Evolutionary conservation across 1,140 invertebrate genomes (phyloP).

Genomic region (Drosophila seguyi): DNA sequence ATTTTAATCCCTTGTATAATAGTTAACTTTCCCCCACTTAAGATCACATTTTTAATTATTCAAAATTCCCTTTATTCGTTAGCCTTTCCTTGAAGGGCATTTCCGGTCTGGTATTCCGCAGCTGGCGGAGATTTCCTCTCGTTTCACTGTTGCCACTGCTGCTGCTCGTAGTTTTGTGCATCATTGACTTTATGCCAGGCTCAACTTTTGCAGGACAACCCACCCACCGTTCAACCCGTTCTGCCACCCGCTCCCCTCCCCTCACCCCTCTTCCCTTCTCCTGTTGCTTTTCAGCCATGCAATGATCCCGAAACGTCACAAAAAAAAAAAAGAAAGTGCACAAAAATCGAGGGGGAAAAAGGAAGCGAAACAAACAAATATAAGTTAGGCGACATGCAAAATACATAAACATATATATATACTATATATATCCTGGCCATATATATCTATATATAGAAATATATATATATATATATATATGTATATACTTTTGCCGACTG

Average conservation of each 20-base stretch:
- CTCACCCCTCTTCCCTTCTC: background rate
- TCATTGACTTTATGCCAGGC: conserved; percentile 66
- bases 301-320: conserved; percentile 65
- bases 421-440: background rate
- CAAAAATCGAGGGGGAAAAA: conserved; percentile 17
- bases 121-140: conserved; percentile 5
- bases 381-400: conserved; percentile 62
- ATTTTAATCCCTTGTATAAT: no score
- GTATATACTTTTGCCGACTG: conserved; percentile 16
- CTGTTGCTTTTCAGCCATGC: conserved; percentile 31
- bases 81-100: background rate
- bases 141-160: conserved; percentile 33
- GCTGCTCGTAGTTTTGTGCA: conserved; percentile 58
- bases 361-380: conserved; percentile 60
- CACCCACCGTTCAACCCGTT: background rate
- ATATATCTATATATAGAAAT: background rate
- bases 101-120: background rate
- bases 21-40: background rate
- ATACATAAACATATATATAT: conserved; percentile 29
- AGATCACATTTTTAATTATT: background rate
- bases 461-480: background rate
- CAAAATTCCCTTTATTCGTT: background rate
- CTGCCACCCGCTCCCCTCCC: background rate
- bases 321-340: conserved; percentile 48
- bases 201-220: conserved; percentile 27